These are phyloP conservation scores for Dunckerocampus dactyliophorus DNA, from an alignment of 2,113 vertebrate genomes.

Conservation along the genomic window DNA sequence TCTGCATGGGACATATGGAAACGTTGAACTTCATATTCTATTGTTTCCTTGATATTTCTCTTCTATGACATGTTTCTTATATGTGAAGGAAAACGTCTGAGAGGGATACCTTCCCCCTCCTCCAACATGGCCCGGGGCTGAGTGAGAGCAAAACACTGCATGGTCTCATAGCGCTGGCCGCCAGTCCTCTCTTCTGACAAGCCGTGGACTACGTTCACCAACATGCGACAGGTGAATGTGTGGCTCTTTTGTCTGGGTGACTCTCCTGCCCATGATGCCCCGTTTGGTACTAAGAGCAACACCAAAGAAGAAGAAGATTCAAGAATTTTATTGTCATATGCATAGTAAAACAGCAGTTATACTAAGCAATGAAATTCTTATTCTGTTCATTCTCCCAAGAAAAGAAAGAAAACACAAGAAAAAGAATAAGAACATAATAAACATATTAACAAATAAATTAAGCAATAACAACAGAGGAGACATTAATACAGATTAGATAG, in stretches of 20 bases:
- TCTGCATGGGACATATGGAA: slow-evolving; percentile 68
- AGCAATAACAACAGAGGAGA: too few species aligned
- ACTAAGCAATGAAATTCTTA: too few species aligned
- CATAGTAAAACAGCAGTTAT: too few species aligned
- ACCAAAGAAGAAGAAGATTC: too few species aligned
- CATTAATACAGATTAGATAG: too few species aligned
- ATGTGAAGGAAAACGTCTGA: neutral
- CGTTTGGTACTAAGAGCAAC: slow-evolving; percentile 74
- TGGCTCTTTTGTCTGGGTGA: slow-evolving; percentile 90
- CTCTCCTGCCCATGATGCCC: slow-evolving; percentile 87
- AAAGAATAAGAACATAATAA: too few species aligned
- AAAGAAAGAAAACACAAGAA: too few species aligned
- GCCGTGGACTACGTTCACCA: slow-evolving; percentile 79
- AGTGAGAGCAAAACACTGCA: slow-evolving; percentile 98
- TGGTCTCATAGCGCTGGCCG: slow-evolving; percentile 88
- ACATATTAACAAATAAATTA: too few species aligned
- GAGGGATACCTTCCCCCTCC: slow-evolving; percentile 89
- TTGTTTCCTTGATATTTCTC: neutral
- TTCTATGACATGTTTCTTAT: neutral
- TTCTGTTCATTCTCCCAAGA: too few species aligned
- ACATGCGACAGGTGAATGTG: slow-evolving; percentile 95
- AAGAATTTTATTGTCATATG: too few species aligned
- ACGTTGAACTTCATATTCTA: neutral
- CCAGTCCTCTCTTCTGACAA: slow-evolving; percentile 77
- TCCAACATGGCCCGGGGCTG: slow-evolving; percentile 97